Percentiles rank a stretch among this genome's conserved stretches.
Conservation (phyloP, 2,888 invertebrate genomes). For the Nomada lathburiana region DNA sequence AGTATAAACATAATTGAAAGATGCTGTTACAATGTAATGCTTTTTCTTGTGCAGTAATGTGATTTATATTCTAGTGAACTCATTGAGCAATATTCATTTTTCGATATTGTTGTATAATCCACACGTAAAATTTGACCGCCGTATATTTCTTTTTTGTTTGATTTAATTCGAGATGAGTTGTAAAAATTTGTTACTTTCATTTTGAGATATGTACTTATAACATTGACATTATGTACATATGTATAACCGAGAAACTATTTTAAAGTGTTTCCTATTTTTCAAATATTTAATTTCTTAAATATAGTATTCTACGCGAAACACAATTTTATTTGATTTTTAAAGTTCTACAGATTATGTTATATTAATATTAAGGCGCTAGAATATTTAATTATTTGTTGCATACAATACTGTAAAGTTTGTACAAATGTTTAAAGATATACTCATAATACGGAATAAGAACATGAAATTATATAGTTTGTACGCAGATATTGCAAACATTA, state of each 20-base stretch:
- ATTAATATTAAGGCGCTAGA: conserved; percentile 40
- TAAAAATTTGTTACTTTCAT: conserved; percentile 21
- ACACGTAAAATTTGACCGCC: conserved; percentile 24
- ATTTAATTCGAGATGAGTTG: conserved; percentile 18
- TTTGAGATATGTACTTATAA: conserved; percentile 60
- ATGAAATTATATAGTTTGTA: conserved; percentile 29
- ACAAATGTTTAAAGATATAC: conserved; percentile 60
- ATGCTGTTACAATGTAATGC: conserved; percentile 19
- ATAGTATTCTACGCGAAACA: conserved; percentile 3
- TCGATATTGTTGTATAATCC: conserved; percentile 33
- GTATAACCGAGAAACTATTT: conserved; percentile 23
- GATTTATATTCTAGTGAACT: conserved; percentile 39
- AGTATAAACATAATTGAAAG: conserved; percentile 17
- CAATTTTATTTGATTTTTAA: conserved; percentile 25
- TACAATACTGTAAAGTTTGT: conserved; percentile 62
- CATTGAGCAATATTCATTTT: conserved; percentile 37
- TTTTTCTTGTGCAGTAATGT: conserved; percentile 31
- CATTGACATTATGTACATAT: conserved; percentile 34
- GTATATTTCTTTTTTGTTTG: not conserved
- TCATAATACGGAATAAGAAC: conserved; percentile 50
- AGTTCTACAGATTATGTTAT: conserved; percentile 28
- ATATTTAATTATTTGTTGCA: conserved; percentile 35
- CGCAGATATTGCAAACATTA: conserved; percentile 12
- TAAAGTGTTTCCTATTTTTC: conserved; percentile 18
- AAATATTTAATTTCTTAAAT: conserved; percentile 35